phyloP scores from a whole-genome alignment of 2,113 vertebrate species.

The Psilopsiagon aymara region DNA sequence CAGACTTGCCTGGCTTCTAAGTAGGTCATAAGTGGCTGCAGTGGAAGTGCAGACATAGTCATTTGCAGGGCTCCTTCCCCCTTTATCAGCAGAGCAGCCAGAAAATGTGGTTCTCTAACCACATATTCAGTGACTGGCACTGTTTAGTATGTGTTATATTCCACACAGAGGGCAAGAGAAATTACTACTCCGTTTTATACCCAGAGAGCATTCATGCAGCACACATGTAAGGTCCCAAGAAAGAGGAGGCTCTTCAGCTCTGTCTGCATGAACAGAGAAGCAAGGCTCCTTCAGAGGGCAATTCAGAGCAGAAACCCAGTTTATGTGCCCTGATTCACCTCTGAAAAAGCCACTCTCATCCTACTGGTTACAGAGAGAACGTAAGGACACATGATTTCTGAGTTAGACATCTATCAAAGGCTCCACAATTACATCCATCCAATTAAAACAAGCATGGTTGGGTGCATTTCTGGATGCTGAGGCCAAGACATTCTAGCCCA shows the following conservation, averaged over 20 bases:
- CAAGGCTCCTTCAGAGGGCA: not conserved
- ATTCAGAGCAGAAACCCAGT: not conserved
- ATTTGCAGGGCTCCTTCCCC: not conserved
- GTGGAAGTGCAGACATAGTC: not conserved
- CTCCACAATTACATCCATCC: not conserved
- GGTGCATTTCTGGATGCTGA: not conserved
- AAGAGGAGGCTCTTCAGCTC: not conserved
- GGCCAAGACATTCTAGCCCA: not conserved
- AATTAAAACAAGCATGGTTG: conserved; percentile 16
- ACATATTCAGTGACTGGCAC: not conserved
- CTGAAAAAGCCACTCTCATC: not conserved
- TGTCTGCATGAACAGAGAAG: not conserved
- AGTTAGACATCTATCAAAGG: not conserved
- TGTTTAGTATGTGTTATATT: not conserved
- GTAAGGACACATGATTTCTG: not conserved
- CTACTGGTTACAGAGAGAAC: not conserved
- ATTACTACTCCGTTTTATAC: not conserved
- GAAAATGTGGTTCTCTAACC: not conserved
- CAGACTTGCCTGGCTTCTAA: not conserved
- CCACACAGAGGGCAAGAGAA: not conserved
- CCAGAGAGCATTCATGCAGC: not conserved
- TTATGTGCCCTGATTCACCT: not conserved
- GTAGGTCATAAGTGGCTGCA: not conserved
- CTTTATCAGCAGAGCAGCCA: not conserved
- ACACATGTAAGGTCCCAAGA: not conserved